Evolutionary conservation across 2,888 invertebrate species (phyloP), one percentile per base, ranked within the genome.

Genomic region (Andrena bicolor): DNA sequence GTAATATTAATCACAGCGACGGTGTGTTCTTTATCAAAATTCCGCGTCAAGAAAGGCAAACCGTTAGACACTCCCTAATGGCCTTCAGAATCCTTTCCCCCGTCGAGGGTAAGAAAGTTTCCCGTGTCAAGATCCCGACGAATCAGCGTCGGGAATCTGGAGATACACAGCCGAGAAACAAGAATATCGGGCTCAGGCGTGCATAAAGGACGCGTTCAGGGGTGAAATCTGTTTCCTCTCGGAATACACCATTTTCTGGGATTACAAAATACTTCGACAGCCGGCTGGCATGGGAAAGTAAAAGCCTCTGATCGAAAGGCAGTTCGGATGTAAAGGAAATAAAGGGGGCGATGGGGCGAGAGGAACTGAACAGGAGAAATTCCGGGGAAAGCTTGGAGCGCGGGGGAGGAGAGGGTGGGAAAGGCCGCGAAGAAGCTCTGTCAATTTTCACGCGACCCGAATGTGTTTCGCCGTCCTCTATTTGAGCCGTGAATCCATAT

Each of bases 191-290:
- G 83, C 68, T 71, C 69, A 78, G 73, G 72, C 87, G 76, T 79
- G 88, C 79, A 78, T 86, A 80, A 80, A 85, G 71, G 79, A 69
- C 63, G 72, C 79, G 76, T 35, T 79, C 83, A 68, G n/a, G 71
- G 76, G 78, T 76, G 74, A 86, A 86, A 86, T 88, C 86, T 83
- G 83, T 88, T 88, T 86, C 86, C 86, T 87, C 82, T 71, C 74
- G 86, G 77, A 65, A 77, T 79, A 86, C 86, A 83, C 80, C 86
- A 80, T 88, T 83, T 85, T 82, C 86, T 66, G 69, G 84, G 86
- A 88, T 88, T 86, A 84, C 88, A 82, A 84, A 88, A 88, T 76
- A 86, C 78, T 85, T 76, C 80, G 86, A 86, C 86, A 85, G 85
- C 58, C 79, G 82, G 64, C 79, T 85, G 82, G 75, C 77, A 49